These are phyloP conservation scores for Brenthis ino DNA, from an alignment of 2,888 invertebrate genomes.

Conservation along the genomic window DNA sequence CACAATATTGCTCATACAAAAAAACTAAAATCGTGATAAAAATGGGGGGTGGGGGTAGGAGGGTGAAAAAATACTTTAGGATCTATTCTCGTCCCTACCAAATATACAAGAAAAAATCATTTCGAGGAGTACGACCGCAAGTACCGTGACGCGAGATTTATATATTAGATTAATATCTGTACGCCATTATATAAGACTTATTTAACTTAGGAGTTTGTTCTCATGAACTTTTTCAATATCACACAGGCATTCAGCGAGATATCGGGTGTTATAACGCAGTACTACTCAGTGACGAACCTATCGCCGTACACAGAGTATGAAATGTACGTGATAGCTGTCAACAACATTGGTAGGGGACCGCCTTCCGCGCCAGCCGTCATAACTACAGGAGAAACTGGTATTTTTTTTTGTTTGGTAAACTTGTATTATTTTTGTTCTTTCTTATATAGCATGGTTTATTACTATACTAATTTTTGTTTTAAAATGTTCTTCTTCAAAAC, in stretches of 20 bases:
- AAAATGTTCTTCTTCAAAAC: neutral
- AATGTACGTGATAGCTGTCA: constrained; percentile 97
- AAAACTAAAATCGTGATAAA: no score
- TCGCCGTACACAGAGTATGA: constrained; percentile 98
- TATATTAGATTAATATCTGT: no score
- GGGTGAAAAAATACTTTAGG: no score
- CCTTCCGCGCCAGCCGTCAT: constrained; percentile 94
- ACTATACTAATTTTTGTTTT: neutral
- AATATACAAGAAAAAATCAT: no score
- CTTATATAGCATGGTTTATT: constrained; percentile 18
- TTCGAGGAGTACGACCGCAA: no score
- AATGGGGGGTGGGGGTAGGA: no score
- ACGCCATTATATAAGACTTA: no score
- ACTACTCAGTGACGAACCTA: constrained; percentile 93
- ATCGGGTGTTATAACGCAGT: constrained; percentile 95
- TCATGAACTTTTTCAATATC: neutral
- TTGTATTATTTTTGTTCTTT: neutral
- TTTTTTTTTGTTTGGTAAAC: neutral
- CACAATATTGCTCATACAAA: no score
- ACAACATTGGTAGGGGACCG: constrained; percentile 95
- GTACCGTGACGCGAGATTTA: no score
- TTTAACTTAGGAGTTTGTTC: neutral
- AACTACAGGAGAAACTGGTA: constrained; percentile 98
- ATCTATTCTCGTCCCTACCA: no score
- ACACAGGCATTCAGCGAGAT: constrained; percentile 93